phyloP scores from a whole-genome alignment of 2,888 invertebrate genomes.

The Hydrotaea diabolus region DNA sequence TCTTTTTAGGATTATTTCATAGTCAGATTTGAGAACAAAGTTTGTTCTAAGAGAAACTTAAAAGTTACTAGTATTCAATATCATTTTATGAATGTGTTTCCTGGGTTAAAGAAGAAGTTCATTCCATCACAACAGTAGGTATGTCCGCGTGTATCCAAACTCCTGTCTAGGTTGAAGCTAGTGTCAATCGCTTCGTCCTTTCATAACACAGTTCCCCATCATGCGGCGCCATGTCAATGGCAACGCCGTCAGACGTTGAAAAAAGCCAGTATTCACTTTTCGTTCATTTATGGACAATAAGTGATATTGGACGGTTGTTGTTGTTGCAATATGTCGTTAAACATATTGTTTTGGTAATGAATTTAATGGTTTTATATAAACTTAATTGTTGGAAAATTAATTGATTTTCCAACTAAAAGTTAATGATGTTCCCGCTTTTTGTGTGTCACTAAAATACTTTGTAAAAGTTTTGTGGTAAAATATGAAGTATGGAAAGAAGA shows the following conservation, averaged over 20 bases:
- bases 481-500: no score
- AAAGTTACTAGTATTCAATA: no score
- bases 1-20: no score
- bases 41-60: no score
- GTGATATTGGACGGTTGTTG: conserved; percentile 49
- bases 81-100: no score
- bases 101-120: conserved; percentile 2
- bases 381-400: conserved; percentile 66
- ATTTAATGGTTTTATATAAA: conserved; percentile 62
- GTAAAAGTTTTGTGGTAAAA: no score
- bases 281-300: conserved; percentile 6
- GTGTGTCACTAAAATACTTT: no score
- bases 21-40: no score
- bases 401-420: conserved; percentile 55
- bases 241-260: conserved; percentile 48
- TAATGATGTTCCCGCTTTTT: neutral
- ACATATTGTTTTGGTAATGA: conserved; percentile 42
- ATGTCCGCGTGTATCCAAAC: conserved; percentile 13
- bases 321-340: conserved; percentile 34
- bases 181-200: conserved; percentile 47
- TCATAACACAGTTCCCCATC: neutral
- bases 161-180: conserved; percentile 46
- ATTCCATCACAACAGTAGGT: neutral
- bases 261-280: conserved; percentile 30
- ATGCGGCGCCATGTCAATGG: conserved; percentile 1